Conservation (phyloP, 2,888 invertebrate species). For the Tubulanus polymorphus region DNA sequence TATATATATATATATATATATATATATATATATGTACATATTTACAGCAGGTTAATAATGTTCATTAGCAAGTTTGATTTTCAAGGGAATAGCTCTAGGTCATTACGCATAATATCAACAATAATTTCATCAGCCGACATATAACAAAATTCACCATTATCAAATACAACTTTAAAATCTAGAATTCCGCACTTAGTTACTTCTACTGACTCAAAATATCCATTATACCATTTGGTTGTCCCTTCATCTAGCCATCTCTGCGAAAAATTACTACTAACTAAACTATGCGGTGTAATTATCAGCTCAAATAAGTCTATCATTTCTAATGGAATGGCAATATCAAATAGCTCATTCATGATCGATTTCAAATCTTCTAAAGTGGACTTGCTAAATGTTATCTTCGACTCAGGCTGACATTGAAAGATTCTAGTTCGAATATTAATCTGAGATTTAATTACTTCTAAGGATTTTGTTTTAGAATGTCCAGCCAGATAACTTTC, state of each 20-base stretch:
- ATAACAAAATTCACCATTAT: neutral
- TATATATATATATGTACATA: too few species aligned
- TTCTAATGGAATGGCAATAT: neutral
- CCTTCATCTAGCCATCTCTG: neutral
- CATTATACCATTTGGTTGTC: neutral
- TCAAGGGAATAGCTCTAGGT: neutral
- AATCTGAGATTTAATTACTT: neutral
- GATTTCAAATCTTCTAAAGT: neutral
- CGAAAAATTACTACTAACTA: neutral
- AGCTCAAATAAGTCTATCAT: neutral
- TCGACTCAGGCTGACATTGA: neutral
- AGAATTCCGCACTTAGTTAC: too few species aligned
- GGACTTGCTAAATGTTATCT: neutral
- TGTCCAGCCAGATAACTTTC: neutral
- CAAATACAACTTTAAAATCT: neutral
- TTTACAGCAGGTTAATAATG: too few species aligned
- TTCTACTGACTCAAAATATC: neutral
- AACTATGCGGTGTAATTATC: neutral
- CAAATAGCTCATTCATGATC: neutral
- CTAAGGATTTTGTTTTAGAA: neutral
- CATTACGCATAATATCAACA: neutral
- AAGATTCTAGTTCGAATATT: neutral
- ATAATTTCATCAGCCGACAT: neutral
- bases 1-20: too few species aligned
- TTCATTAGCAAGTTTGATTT: too few species aligned